Evolutionary conservation across 1,140 invertebrate species (phyloP).

Genomic region (Popillia japonica): DNA sequence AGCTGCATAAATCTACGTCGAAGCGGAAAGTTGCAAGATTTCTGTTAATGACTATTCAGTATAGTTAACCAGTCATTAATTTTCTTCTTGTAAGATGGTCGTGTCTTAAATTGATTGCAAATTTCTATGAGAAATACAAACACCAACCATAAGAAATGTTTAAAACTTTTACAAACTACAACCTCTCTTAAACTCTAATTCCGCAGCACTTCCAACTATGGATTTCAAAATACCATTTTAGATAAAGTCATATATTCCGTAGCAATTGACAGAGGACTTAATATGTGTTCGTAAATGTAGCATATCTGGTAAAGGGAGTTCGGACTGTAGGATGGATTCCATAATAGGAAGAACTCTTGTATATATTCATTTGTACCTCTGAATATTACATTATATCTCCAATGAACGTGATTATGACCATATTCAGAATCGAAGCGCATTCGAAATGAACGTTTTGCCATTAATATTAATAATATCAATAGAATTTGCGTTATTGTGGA

Average conservation of each 20-base stretch:
- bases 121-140: neutral
- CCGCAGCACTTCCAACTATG: conserved; percentile 22
- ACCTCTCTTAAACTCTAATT: conserved; percentile 20
- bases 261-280: conserved; percentile 31
- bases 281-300: conserved; percentile 33
- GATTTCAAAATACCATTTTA: conserved; percentile 20
- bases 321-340: neutral
- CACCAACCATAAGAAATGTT: neutral
- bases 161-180: neutral
- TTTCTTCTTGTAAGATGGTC: neutral
- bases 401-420: conserved; percentile 17
- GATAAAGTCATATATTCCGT: conserved; percentile 26
- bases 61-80: conserved; percentile 9
- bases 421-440: conserved; percentile 3
- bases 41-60: neutral
- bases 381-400: conserved; percentile 34
- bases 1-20: neutral
- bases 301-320: conserved; percentile 29
- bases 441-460: neutral
- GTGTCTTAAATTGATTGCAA: conserved; percentile 1
- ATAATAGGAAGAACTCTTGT: conserved; percentile 20
- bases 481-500: neutral
- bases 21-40: conserved; percentile 21
- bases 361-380: conserved; percentile 33
- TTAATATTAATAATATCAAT: conserved; percentile 26